These are phyloP conservation scores for pig (Sus scrofa) DNA, from an alignment of 2,113 vertebrate species.

Conservation along the genomic window T2T-Sscrofa CM000816.6:39789501-39790000, in stretches of 20 bases:
- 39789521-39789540: neutral
- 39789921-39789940: neutral
- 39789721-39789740: slow-evolving; percentile 14
- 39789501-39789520: neutral
- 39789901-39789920: neutral
- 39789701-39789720: neutral
- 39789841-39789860: neutral
- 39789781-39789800: neutral
- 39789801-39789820: slow-evolving; percentile 6
- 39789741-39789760: neutral
- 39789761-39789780: neutral
- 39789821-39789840: neutral
- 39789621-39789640: neutral
- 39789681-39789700: neutral
- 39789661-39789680: neutral
- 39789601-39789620: neutral
- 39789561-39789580: neutral
- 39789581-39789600: neutral
- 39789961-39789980: slow-evolving; percentile 2
- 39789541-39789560: neutral
- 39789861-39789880: neutral
- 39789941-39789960: slow-evolving; percentile 24
- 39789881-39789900: neutral
- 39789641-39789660: neutral
- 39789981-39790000: slow-evolving; percentile 16